phyloP scores from a whole-genome alignment of 2,797 vertebrate species.

The Dromococcyx pavoninus region DNA sequence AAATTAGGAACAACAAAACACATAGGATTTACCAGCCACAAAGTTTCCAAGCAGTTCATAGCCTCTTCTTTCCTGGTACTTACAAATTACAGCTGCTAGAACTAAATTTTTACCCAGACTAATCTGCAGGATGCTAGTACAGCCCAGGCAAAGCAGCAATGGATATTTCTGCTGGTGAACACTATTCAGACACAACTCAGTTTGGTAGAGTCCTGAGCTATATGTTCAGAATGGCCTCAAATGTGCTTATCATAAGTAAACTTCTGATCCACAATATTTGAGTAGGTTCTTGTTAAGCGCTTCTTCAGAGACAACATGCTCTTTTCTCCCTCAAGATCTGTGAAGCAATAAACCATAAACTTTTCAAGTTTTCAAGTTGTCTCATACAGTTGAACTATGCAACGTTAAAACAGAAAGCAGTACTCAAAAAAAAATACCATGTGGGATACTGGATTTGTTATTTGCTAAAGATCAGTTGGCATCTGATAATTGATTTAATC shows the following conservation, averaged over 20 bases:
- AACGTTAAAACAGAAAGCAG: not conserved
- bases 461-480: too few relatives aligned
- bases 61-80: not conserved
- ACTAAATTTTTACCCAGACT: not conserved
- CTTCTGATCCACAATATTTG: not conserved
- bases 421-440: not conserved
- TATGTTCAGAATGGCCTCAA: not conserved
- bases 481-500: too few relatives aligned
- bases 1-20: not conserved
- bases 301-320: not conserved
- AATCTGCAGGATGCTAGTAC: not conserved
- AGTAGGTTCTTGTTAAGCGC: not conserved
- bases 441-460: too few relatives aligned
- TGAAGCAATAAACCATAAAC: not conserved
- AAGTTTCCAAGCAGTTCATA: not conserved
- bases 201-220: not conserved
- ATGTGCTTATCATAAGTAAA: not conserved
- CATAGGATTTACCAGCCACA: not conserved
- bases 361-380: not conserved
- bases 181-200: not conserved
- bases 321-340: not conserved
- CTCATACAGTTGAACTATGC: not conserved
- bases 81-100: not conserved
- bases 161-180: not conserved
- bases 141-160: not conserved